These are phyloP conservation scores for Lerema accius DNA, from an alignment of 1,140 invertebrate species.

Conservation along the genomic window DNA sequence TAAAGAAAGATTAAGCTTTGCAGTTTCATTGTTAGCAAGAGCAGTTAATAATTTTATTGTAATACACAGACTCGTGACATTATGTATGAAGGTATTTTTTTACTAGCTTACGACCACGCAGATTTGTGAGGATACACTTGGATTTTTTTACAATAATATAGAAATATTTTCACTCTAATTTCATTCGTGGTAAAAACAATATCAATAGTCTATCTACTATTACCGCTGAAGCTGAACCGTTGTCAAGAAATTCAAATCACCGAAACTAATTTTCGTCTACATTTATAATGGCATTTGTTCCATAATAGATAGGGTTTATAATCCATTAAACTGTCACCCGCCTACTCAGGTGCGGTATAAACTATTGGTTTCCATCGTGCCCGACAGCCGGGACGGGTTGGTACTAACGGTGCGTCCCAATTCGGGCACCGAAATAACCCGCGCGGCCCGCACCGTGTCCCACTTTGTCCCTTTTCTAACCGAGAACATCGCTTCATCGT, in stretches of 20 bases:
- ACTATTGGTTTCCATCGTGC: conserved; percentile 61
- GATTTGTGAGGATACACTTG: too few relatives aligned
- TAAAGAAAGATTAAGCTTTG: conserved; percentile 8
- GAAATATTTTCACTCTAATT: too few relatives aligned
- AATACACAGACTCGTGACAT: too few relatives aligned
- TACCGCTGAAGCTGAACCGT: neutral
- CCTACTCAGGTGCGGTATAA: conserved; percentile 52
- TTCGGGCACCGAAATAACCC: conserved; percentile 72
- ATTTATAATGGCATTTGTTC: neutral
- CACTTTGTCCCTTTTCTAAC: conserved; percentile 57
- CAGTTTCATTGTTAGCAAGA: too few relatives aligned
- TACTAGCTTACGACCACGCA: too few relatives aligned
- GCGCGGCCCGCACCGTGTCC: conserved; percentile 63
- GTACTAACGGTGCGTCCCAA: conserved; percentile 73
- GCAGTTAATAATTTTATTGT: too few relatives aligned
- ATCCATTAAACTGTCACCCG: conserved; percentile 34
- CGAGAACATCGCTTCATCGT: conserved; percentile 27
- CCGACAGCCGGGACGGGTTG: conserved; percentile 52
- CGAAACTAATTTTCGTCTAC: neutral
- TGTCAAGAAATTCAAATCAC: neutral
- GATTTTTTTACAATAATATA: too few relatives aligned
- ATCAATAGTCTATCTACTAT: too few relatives aligned
- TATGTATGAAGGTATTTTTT: too few relatives aligned
- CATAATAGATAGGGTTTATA: conserved; percentile 29
- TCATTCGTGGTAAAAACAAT: too few relatives aligned